Conservation (phyloP, 92 coral and sea anemone species). For the Zoanthus sansibaricus region DNA sequence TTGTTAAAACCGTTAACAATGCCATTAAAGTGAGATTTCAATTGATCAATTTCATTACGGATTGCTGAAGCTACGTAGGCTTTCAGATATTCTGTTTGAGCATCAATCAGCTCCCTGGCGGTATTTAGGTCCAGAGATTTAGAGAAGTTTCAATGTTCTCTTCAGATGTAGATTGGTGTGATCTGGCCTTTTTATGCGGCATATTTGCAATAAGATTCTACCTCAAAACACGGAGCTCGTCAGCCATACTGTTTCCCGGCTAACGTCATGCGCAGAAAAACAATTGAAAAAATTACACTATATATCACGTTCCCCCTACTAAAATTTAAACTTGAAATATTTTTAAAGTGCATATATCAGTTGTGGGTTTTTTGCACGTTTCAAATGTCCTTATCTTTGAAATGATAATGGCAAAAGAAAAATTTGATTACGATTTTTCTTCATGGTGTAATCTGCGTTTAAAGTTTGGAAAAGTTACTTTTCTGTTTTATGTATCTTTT, state of each 20-base stretch:
- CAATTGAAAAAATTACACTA: no score
- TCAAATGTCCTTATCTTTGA: no score
- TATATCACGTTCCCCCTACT: no score
- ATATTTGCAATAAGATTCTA: not conserved
- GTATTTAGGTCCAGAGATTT: not conserved
- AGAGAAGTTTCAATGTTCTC: not conserved
- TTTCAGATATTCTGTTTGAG: not conserved
- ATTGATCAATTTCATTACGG: conserved; percentile 4
- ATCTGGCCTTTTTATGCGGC: not conserved
- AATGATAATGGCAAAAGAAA: no score
- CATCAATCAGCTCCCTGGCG: not conserved
- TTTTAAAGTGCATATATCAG: no score
- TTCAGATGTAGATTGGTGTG: not conserved
- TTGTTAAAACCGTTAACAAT: not conserved
- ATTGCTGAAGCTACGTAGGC: not conserved
- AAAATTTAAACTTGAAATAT: no score
- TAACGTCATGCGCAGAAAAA: not conserved
- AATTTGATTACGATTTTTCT: no score
- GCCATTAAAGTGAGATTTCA: conserved; percentile 2
- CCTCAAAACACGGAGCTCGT: not conserved
- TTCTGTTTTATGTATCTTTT: no score
- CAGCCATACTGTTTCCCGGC: not conserved
- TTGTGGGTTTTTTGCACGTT: no score
- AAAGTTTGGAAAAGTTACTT: no score
- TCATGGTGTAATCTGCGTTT: no score